Conservation (phyloP, 2,888 invertebrate species). For the Nymphalis urticae region DNA sequence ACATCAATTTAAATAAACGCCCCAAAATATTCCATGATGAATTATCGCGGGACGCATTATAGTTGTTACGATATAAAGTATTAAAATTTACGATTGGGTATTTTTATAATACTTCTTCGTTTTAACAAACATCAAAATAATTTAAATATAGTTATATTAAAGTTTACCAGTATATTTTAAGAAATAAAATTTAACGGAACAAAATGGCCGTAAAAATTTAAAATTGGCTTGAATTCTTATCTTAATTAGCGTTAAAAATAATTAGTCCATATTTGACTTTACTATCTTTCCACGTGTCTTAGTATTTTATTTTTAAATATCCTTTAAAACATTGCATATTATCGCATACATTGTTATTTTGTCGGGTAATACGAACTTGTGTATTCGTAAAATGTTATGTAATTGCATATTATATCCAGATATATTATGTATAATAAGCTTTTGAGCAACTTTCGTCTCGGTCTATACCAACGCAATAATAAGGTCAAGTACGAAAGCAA, state of each 20-base stretch:
- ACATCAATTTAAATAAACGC: slow-evolving; percentile 37
- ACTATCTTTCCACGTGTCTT: too few relatives aligned
- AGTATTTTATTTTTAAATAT: too few relatives aligned
- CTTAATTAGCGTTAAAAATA: background rate
- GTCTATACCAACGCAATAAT: background rate
- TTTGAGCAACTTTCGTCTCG: background rate
- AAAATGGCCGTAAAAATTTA: background rate
- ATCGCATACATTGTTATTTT: background rate
- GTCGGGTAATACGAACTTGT: background rate
- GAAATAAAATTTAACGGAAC: background rate
- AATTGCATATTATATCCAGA: too few relatives aligned
- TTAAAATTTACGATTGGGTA: background rate
- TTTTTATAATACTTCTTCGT: background rate
- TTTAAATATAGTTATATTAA: background rate
- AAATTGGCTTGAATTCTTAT: background rate
- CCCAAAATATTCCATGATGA: slow-evolving; percentile 25
- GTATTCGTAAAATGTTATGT: too few relatives aligned
- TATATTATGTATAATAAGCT: background rate
- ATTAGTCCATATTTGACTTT: too few relatives aligned
- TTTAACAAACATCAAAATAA: background rate
- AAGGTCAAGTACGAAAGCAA: slow-evolving; percentile 8
- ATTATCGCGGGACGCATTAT: slow-evolving; percentile 19
- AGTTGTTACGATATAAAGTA: slow-evolving; percentile 3
- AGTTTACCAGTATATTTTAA: background rate
- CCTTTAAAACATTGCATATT: too few relatives aligned